These are phyloP conservation scores for Falco cherrug DNA, from an alignment of 2,797 vertebrate species.

Conservation along the genomic window DNA sequence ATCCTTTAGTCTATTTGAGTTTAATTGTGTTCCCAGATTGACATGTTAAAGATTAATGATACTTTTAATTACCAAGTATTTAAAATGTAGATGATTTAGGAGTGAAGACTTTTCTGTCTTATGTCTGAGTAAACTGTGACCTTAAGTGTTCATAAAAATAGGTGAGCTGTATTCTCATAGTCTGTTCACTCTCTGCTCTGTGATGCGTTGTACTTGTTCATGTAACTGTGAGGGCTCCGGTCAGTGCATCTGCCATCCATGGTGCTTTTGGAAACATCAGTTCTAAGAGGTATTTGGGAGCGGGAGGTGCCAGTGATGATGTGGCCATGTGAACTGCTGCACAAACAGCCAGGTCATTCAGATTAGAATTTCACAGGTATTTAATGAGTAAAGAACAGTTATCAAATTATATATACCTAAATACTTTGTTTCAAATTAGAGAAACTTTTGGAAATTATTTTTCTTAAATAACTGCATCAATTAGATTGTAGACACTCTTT, in stretches of 20 bases:
- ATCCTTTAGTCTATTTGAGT: constrained; percentile 29
- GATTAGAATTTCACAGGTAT: background rate
- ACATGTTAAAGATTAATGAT: constrained; percentile 32
- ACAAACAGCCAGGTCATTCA: background rate
- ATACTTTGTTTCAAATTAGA: background rate
- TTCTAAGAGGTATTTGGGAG: background rate
- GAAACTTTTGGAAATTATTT: background rate
- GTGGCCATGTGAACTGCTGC: background rate
- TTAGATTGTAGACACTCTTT: background rate
- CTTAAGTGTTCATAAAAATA: background rate
- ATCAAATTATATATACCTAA: background rate
- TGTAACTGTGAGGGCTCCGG: background rate
- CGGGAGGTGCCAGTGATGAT: background rate
- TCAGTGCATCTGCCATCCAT: background rate
- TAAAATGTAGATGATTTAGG: background rate
- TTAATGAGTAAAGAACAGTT: background rate
- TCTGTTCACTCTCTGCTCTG: background rate
- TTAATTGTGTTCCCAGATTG: constrained; percentile 22
- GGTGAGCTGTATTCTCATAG: background rate
- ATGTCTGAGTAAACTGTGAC: background rate
- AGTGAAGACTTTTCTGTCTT: background rate
- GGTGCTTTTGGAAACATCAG: background rate
- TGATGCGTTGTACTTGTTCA: background rate
- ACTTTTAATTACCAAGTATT: background rate
- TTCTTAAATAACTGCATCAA: background rate